These are phyloP conservation scores for Numida meleagris DNA, from an alignment of 2,113 vertebrate species.

Conservation along the genomic window DNA sequence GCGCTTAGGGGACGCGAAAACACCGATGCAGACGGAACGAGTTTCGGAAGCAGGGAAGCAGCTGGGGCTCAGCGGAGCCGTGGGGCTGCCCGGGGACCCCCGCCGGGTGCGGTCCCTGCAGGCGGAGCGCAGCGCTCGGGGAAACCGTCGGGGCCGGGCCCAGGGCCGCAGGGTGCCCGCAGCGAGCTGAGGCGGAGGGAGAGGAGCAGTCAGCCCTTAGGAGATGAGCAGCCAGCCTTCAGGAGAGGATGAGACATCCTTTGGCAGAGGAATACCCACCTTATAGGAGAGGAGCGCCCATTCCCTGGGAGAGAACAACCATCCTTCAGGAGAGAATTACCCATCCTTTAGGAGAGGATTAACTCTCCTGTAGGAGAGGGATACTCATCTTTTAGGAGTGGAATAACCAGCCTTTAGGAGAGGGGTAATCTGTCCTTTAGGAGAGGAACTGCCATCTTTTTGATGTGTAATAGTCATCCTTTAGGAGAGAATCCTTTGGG, in stretches of 20 bases:
- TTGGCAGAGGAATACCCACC: too few relatives aligned
- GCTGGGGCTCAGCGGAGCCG: background rate
- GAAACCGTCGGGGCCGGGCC: background rate
- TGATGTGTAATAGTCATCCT: background rate
- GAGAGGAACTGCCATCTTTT: background rate
- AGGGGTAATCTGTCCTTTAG: background rate
- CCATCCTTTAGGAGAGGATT: too few relatives aligned
- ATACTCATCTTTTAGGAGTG: background rate
- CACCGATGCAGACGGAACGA: accelerated
- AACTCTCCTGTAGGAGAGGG: background rate
- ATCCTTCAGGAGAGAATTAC: background rate
- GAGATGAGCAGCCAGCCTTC: background rate
- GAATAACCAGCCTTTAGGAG: background rate
- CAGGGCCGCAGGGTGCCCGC: background rate
- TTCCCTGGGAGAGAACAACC: background rate
- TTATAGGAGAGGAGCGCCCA: background rate
- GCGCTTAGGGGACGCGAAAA: background rate
- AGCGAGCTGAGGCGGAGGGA: too few relatives aligned
- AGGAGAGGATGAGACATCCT: background rate
- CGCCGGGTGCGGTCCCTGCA: background rate
- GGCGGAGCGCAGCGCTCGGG: background rate
- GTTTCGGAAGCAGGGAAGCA: background rate
- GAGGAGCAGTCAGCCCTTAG: too few relatives aligned
- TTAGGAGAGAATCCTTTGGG: background rate
- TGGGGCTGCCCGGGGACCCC: background rate